Conservation (phyloP, 2,113 vertebrate species). For the Periophthalmodon schlosseri region DNA sequence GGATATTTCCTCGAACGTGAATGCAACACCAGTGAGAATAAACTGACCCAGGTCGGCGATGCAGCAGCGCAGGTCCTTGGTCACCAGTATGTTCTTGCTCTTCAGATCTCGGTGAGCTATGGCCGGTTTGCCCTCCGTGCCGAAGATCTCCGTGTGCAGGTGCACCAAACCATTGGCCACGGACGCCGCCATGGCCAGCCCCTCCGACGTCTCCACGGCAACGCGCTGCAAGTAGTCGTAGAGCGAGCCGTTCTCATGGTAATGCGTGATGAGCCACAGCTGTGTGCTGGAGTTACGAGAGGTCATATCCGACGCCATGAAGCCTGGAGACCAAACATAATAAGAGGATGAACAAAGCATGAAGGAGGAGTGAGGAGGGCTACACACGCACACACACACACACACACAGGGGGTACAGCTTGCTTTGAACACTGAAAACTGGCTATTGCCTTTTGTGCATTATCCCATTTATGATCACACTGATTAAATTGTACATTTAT, state of each 20-base stretch:
- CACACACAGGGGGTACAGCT: background rate
- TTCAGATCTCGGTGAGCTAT: slow-evolving; percentile 83
- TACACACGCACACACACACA: background rate
- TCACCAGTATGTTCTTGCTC: slow-evolving; percentile 84
- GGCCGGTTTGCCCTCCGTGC: slow-evolving; percentile 82
- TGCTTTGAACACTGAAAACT: no score
- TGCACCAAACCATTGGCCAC: slow-evolving; percentile 80
- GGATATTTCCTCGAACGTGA: no score
- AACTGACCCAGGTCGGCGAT: slow-evolving; percentile 81
- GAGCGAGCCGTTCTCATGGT: slow-evolving; percentile 82
- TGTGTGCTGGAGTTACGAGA: slow-evolving; percentile 85
- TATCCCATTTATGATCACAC: no score
- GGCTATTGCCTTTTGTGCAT: no score
- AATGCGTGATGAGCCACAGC: slow-evolving; percentile 85
- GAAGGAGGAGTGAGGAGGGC: background rate
- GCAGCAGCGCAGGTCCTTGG: slow-evolving; percentile 82
- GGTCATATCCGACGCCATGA: slow-evolving; percentile 85
- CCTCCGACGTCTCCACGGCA: slow-evolving; percentile 77
- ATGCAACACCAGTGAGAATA: no score
- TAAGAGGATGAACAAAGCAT: background rate
- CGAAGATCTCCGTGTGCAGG: slow-evolving; percentile 82
- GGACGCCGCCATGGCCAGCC: slow-evolving; percentile 79
- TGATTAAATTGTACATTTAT: no score
- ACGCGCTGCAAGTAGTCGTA: slow-evolving; percentile 82
- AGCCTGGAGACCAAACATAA: slow-evolving; percentile 63